Evolutionary conservation across 2,888 invertebrate genomes (phyloP).

Genomic region (Cantharis rustica): DNA sequence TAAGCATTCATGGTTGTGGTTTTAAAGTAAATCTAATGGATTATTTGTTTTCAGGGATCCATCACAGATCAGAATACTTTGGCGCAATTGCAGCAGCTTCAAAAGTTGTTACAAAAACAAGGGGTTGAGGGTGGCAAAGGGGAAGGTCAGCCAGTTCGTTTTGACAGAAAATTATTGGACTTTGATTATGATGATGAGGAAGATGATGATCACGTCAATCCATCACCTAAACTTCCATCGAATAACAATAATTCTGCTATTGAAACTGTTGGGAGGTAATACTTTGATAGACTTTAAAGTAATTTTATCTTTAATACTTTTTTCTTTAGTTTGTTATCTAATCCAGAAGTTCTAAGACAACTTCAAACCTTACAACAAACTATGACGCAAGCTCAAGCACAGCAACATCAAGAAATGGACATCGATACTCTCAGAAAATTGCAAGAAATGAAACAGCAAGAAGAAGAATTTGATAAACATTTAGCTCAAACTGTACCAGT

Average conservation of each 20-base stretch:
- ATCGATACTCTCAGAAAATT: slow-evolving; percentile 71
- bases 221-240: slow-evolving; percentile 53
- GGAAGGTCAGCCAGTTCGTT: slow-evolving; percentile 64
- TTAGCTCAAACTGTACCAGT: slow-evolving; percentile 75
- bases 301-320: slow-evolving; percentile 2
- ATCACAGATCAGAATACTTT: slow-evolving; percentile 52
- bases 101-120: slow-evolving; percentile 60
- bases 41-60: slow-evolving; percentile 31
- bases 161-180: slow-evolving; percentile 83
- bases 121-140: slow-evolving; percentile 44
- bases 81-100: slow-evolving; percentile 67
- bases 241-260: slow-evolving; percentile 28
- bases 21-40: slow-evolving; percentile 27
- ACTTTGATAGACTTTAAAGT: background rate
- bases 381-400: slow-evolving; percentile 52
- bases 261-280: slow-evolving; percentile 40
- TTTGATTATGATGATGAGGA: slow-evolving; percentile 94
- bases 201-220: slow-evolving; percentile 66
- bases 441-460: slow-evolving; percentile 73
- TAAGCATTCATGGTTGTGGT: background rate
- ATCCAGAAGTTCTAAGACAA: slow-evolving; percentile 88
- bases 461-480: slow-evolving; percentile 77
- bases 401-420: slow-evolving; percentile 67
- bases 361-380: slow-evolving; percentile 71
- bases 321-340: slow-evolving; percentile 70